Conservation (phyloP, 2,113 vertebrate genomes). For the Leucopsar rothschildi region DNA sequence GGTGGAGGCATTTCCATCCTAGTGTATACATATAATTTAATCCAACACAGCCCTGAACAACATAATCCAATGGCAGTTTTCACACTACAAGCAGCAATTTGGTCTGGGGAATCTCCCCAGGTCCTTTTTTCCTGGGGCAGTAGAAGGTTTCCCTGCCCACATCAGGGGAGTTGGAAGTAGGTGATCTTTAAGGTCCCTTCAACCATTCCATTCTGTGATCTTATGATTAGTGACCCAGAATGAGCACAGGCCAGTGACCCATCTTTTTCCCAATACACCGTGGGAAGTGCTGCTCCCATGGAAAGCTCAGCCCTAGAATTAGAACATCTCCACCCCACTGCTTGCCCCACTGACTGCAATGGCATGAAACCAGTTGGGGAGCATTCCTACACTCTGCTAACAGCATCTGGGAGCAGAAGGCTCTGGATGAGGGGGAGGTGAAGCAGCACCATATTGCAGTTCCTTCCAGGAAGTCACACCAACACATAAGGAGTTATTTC, state of each 20-base stretch:
- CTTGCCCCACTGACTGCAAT: neutral
- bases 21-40: neutral
- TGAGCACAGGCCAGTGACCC: neutral
- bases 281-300: neutral
- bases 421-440: neutral
- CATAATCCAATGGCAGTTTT: neutral
- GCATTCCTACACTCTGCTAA: neutral
- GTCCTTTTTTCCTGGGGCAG: neutral
- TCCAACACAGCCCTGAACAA: neutral
- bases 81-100: neutral
- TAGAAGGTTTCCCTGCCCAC: neutral
- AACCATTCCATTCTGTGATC: neutral
- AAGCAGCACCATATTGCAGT: neutral
- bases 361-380: neutral
- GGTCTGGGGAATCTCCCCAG: neutral
- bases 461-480: neutral
- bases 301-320: neutral
- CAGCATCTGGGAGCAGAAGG: neutral
- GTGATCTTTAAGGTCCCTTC: neutral
- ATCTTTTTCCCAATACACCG: neutral
- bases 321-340: neutral
- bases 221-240: neutral
- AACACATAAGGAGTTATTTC: neutral
- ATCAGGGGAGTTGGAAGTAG: fast-evolving
- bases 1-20: neutral